These are phyloP conservation scores for Hemitrygon akajei DNA, from an alignment of 2,797 vertebrate species.

Conservation along the genomic window DNA sequence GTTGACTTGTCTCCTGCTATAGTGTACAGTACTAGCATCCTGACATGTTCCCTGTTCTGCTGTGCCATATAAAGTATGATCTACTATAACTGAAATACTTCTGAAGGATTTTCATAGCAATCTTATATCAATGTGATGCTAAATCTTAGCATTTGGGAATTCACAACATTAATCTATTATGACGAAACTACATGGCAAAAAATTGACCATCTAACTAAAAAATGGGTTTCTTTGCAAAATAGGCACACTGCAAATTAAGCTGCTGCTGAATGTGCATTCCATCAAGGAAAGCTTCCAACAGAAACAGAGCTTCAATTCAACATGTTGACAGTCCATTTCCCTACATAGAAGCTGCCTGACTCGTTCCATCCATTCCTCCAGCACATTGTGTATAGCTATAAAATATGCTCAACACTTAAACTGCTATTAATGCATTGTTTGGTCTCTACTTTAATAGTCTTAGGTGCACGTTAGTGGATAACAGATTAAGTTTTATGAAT, in stretches of 20 bases:
- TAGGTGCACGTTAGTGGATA: neutral
- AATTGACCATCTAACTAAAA: neutral
- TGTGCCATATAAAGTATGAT: neutral
- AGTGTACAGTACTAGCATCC: neutral
- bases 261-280: neutral
- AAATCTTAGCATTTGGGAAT: neutral
- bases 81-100: neutral
- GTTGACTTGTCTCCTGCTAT: neutral
- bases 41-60: neutral
- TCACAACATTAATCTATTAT: neutral
- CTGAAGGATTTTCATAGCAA: neutral
- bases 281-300: neutral
- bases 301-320: neutral
- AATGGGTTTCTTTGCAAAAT: neutral
- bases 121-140: neutral
- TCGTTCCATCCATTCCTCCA: too few relatives aligned
- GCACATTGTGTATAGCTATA: neutral
- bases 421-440: neutral
- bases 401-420: neutral
- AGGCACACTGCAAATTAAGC: too few relatives aligned
- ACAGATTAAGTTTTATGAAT: neutral
- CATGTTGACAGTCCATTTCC: too few relatives aligned
- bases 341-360: too few relatives aligned
- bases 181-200: neutral
- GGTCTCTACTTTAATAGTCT: neutral